phyloP scores from a whole-genome alignment of 2,797 vertebrate genomes.

The Enteromius radiatus region DNA sequence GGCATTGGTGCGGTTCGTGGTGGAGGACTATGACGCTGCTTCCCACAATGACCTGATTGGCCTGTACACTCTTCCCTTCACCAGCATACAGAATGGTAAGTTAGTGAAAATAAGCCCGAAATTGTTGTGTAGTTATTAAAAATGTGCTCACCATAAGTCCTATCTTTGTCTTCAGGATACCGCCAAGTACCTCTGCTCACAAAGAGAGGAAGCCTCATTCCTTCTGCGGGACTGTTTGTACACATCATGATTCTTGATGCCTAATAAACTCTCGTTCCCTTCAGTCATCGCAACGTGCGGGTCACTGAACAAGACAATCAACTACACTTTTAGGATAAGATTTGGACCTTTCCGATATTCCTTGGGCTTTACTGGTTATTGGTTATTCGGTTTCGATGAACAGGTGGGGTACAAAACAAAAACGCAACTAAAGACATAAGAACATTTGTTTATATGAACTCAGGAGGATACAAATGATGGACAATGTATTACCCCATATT shows the following conservation, averaged over 20 bases:
- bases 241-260: slow-evolving; percentile 78
- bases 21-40: slow-evolving; percentile 88
- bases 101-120: neutral
- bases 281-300: neutral
- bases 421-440: neutral
- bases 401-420: neutral
- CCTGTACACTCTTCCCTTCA: slow-evolving; percentile 89
- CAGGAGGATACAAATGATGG: neutral
- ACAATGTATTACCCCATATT: slow-evolving; percentile 19
- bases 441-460: neutral
- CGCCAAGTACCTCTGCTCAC: slow-evolving; percentile 91
- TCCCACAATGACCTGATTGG: slow-evolving; percentile 89
- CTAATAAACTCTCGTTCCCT: slow-evolving; percentile 51
- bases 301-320: neutral
- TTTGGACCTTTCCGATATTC: neutral
- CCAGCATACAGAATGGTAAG: slow-evolving; percentile 87
- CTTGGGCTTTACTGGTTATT: too few relatives aligned
- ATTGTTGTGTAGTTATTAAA: slow-evolving; percentile 23
- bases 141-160: neutral
- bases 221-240: slow-evolving; percentile 89
- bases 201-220: slow-evolving; percentile 83
- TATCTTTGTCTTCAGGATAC: slow-evolving; percentile 81
- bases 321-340: slow-evolving; percentile 7
- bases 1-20: slow-evolving; percentile 86
- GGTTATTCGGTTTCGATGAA: neutral